Evolutionary conservation across 2,888 invertebrate species (phyloP).

Genomic region (Cetonia aurata): DNA sequence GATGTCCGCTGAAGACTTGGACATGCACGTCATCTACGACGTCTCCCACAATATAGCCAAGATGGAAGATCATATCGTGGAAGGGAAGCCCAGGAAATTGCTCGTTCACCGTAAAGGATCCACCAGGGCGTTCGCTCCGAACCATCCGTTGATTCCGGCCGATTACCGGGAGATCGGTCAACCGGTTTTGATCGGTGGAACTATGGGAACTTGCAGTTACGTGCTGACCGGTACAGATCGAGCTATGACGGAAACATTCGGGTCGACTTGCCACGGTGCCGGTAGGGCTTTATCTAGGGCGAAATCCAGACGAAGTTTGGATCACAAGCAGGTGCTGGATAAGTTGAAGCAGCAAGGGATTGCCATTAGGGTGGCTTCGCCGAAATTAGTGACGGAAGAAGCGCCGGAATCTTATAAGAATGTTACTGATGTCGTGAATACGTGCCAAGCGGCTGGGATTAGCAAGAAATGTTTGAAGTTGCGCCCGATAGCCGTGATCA

Average conservation of each 20-base stretch:
- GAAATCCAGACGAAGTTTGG: slow-evolving; percentile 95
- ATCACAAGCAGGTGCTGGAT: slow-evolving; percentile 91
- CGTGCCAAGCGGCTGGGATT: slow-evolving; percentile 98
- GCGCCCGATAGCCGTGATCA: slow-evolving; percentile 98
- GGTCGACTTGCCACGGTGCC: slow-evolving; percentile 99
- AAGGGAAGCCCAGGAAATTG: slow-evolving; percentile 91
- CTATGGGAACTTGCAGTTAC: slow-evolving; percentile 99
- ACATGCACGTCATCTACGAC: slow-evolving; percentile 99
- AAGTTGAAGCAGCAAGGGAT: slow-evolving; percentile 89
- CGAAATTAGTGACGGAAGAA: slow-evolving; percentile 99
- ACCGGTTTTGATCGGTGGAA: slow-evolving; percentile 98
- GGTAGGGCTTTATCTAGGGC: slow-evolving; percentile 97
- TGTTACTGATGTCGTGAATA: slow-evolving; percentile 99
- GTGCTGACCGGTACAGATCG: slow-evolving; percentile 97
- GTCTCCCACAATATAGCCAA: slow-evolving; percentile 99
- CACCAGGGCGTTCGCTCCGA: slow-evolving; percentile 99
- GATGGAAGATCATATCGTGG: slow-evolving; percentile 93
- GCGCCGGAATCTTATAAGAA: slow-evolving; percentile 99
- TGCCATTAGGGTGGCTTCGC: slow-evolving; percentile 97
- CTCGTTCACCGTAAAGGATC: slow-evolving; percentile 98
- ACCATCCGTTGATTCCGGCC: slow-evolving; percentile 98
- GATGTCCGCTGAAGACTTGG: slow-evolving; percentile 95
- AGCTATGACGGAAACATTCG: slow-evolving; percentile 98
- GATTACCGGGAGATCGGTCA: slow-evolving; percentile 99
- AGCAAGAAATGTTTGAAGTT: slow-evolving; percentile 97